Evolutionary conservation across 2,888 invertebrate genomes (phyloP), one percentile per base, ranked within the genome.

Genomic region (Chironomus riparius): DNA sequence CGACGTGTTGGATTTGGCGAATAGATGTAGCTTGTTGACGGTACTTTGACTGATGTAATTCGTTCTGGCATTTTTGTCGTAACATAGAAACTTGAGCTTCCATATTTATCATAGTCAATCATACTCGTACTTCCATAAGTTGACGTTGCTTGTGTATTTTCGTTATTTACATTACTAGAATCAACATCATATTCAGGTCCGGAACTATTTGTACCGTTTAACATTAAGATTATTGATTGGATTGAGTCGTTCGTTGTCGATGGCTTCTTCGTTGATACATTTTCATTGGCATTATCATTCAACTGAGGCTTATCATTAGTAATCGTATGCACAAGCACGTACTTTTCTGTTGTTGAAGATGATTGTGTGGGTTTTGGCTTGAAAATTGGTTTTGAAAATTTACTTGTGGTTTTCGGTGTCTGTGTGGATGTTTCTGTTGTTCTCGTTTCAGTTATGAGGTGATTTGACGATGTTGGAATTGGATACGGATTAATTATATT

Each of bases 161-260:
- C 22, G n/a, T 38, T 73, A 21, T 65, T 56, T 38, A 38, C 38
- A 38, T n/a, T 62, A 48, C 2, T 6, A 7, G 48, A 47, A 18
- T 68, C 24, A 13, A 65, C 83, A 80, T 12, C 84, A 82, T 28
- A 84, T 82, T 10, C 85, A 85, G 1, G 82, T 80, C 22, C 83
- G 56, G n/a, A 15, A 65, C 82, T 82, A 77, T 80, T 83, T 3
- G 82, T 82, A 70, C 85, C 85, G 80, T 90, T 90, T 10, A 90
- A 81, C 86, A 90, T 88, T 79, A 89, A 86, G 77, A 90, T 86
- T 4, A 91, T 90, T 70, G 89, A 86, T 18, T 87, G 86, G 72
- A 87, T 86, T 0, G 87, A 86, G 77, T 87, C 85, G 56, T 86
- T 87, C 76, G 85, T 83, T 79, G 62, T 6, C 38, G 77, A 71